These are phyloP conservation scores for Anguilla rostrata DNA, from an alignment of 2,113 vertebrate genomes.

Conservation along the genomic window DNA sequence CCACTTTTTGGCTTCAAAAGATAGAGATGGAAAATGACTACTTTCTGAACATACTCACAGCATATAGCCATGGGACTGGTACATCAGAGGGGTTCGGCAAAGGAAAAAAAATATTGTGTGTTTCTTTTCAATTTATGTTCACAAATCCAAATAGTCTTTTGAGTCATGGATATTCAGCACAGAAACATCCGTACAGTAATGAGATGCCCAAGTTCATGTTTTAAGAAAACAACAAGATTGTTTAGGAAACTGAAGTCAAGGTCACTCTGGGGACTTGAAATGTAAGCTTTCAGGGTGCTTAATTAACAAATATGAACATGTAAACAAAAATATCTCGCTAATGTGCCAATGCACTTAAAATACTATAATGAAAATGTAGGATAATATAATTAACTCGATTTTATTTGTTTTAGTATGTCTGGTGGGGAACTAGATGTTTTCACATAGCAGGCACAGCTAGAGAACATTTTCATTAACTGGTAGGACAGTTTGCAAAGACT, in stretches of 20 bases:
- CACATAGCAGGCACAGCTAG: not conserved
- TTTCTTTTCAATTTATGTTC: not conserved
- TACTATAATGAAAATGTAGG: not conserved
- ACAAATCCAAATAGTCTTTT: not conserved
- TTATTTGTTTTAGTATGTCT: not conserved
- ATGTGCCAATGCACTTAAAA: not conserved
- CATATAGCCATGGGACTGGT: not conserved
- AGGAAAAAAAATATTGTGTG: not conserved
- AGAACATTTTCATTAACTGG: too few relatives aligned
- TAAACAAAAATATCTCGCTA: not conserved
- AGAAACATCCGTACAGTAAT: not conserved
- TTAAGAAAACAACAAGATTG: not conserved
- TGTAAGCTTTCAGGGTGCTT: not conserved
- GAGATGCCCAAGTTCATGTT: not conserved
- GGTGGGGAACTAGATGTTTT: not conserved
- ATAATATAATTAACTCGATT: not conserved
- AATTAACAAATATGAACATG: not conserved
- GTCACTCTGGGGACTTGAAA: not conserved
- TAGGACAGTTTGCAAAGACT: not conserved
- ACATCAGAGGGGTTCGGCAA: not conserved
- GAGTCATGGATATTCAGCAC: not conserved
- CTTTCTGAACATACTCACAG: not conserved
- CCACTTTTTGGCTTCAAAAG: not conserved
- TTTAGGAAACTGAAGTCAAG: not conserved
- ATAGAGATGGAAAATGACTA: not conserved